Conservation (phyloP, 2,888 invertebrate genomes). For the Drosophila helvetica region DNA sequence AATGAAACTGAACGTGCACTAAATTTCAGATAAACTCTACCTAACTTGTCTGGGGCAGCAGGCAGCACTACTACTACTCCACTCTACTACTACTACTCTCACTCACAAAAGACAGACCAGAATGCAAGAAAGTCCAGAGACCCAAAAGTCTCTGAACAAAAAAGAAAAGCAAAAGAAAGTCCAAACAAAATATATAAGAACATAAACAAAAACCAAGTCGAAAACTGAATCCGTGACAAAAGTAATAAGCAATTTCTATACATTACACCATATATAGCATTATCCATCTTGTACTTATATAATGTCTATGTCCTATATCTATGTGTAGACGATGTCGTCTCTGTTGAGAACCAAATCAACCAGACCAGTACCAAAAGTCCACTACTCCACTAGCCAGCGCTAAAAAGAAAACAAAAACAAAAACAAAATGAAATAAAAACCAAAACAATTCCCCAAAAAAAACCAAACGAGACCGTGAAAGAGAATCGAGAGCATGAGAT, state of each 20-base stretch:
- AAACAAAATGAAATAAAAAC: constrained; percentile 36
- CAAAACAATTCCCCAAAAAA: constrained; percentile 49
- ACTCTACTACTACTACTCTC: constrained; percentile 70
- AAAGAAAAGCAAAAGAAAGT: constrained; percentile 19
- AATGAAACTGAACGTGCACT: constrained; percentile 83
- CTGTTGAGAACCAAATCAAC: constrained; percentile 54
- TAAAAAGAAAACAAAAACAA: constrained; percentile 30
- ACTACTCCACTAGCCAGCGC: constrained; percentile 71
- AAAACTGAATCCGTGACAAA: constrained; percentile 46
- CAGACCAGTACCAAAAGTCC: constrained; percentile 47
- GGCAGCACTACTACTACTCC: constrained; percentile 64
- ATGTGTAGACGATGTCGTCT: constrained; percentile 48
- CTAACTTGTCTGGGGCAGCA: constrained; percentile 83
- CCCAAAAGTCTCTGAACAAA: constrained; percentile 16
- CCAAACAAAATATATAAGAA: constrained; percentile 52
- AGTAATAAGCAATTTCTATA: constrained; percentile 62
- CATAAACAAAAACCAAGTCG: constrained; percentile 27
- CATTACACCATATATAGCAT: constrained; percentile 31
- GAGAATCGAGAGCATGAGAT: constrained; percentile 55
- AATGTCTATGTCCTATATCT: constrained; percentile 46
- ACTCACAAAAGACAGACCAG: constrained; percentile 74
- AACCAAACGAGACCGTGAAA: constrained; percentile 42
- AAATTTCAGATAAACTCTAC: constrained; percentile 84
- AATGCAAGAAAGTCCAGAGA: constrained; percentile 52
- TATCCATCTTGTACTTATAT: constrained; percentile 45